Base-by-base conservation (phyloP, 1,140 invertebrate species). In the Sycophila sp. region DNA sequence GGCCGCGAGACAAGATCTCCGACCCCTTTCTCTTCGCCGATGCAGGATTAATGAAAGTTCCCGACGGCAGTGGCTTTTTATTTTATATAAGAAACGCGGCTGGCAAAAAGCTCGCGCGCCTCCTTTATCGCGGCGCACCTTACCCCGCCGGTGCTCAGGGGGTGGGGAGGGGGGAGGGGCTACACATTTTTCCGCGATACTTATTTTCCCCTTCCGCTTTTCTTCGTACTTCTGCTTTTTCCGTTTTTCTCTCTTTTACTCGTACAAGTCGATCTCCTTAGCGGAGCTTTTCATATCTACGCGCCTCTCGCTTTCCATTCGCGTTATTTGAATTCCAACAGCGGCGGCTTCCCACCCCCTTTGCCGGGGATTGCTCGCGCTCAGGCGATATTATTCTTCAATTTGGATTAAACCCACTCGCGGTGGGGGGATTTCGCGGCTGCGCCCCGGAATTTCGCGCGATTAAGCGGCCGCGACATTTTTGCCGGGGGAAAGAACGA, bases 381-480 rank as follows among this genome's bases (percentile, higher is more conserved):
- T n/a, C n/a, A n/a, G 17, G 30, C 30, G 71, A 36, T 68, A 72
- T 72, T 64, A 64, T 73, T 69, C 66, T 68, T 68, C 65, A 64
- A 72, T 68, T 68, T 72, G 59, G 40, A 72, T 72, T 68, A 64
- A 40, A 45, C 17, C 11, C 36, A 49, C 17, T 58, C 22, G 36
- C 17, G 8, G n/a, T n/a, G n/a, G n/a, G n/a, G 30, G n/a, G 51
- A 67, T 47, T 56, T 32, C 15, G 13, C 19, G 32, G 26, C 10
- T 19, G 34, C 30, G 3, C 47, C 28, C 22, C 26, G 19, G 60
- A 38, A 49, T 51, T 26, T 22, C 32, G 6, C 47, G n/a, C 36
- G 26, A 55, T 64, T 51, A 64, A 51, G 19, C 17, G 13, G 10
- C 2, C n/a, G 15, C 38, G 13, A 10, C 24, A 45, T 45, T 47